A percentile compares a stretch with the other conserved stretches of the same genome.
Evolutionary conservation across 2,888 invertebrate genomes (phyloP).

Genomic region (Elegia similella): DNA sequence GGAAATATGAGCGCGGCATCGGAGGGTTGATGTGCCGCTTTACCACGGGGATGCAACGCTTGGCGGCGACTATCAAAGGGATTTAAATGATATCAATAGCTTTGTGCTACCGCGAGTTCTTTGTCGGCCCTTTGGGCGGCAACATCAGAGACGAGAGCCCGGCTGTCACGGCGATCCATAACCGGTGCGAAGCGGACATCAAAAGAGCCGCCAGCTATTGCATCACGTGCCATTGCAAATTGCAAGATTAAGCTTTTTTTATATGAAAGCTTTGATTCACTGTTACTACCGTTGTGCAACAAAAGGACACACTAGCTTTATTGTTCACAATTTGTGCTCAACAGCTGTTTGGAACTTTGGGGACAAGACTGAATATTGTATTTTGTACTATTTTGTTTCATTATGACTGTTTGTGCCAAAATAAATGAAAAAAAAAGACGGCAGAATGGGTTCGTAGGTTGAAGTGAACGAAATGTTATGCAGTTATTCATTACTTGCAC

Average conservation of each 20-base stretch:
- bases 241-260: constrained; percentile 23
- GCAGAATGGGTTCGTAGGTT: too few species aligned
- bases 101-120: constrained; percentile 70
- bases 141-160: constrained; percentile 55
- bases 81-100: constrained; percentile 76
- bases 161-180: constrained; percentile 59
- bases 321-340: constrained; percentile 31
- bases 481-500: too few species aligned
- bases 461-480: too few species aligned
- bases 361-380: too few species aligned
- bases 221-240: constrained; percentile 61
- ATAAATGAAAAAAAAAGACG: too few species aligned
- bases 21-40: constrained; percentile 31
- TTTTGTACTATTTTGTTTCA: too few species aligned
- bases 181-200: constrained; percentile 64
- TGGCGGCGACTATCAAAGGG: constrained; percentile 64
- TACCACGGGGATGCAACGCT: constrained; percentile 48
- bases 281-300: neutral
- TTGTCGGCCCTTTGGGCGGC: constrained; percentile 65
- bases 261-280: neutral
- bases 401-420: too few species aligned
- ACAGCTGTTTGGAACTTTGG: too few species aligned
- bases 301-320: constrained; percentile 1
- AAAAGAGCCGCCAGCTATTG: constrained; percentile 59
- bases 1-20: constrained; percentile 19